Conservation (phyloP, 2,888 invertebrate species). For the Amblyjoppa proteus region DNA sequence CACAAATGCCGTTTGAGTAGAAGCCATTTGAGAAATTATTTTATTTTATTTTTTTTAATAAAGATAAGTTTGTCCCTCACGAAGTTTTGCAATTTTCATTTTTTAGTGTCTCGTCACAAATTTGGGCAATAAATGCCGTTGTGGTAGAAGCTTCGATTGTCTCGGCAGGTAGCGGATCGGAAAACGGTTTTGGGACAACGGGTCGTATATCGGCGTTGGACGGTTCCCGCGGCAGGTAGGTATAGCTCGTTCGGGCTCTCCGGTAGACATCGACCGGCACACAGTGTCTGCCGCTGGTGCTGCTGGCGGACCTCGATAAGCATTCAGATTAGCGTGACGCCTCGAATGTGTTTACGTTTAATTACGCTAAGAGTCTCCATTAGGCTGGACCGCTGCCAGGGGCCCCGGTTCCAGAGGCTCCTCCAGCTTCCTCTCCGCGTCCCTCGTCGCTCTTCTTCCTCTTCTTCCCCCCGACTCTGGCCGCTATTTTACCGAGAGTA, state of each 20-base stretch:
- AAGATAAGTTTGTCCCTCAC: not conserved
- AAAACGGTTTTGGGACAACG: constrained; percentile 35
- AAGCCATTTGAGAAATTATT: not conserved
- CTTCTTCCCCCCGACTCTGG: constrained; percentile 22
- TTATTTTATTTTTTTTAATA: not conserved
- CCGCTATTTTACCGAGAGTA: constrained; percentile 79
- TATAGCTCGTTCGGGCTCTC: not conserved
- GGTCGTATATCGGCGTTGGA: constrained; percentile 45
- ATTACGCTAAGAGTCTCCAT: constrained; percentile 85
- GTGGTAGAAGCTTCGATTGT: constrained; percentile 6
- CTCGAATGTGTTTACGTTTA: constrained; percentile 85
- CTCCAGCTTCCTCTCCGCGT: constrained; percentile 39
- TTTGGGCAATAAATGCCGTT: not conserved
- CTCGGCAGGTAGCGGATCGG: constrained; percentile 1
- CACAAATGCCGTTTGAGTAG: too few species aligned
- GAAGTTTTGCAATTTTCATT: not conserved
- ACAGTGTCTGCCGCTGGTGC: constrained; percentile 15
- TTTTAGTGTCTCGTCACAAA: not conserved
- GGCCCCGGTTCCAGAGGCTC: constrained; percentile 77
- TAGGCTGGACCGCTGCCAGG: constrained; percentile 84
- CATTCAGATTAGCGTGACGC: constrained; percentile 84
- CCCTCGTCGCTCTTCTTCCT: constrained; percentile 58
- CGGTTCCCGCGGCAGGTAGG: constrained; percentile 37
- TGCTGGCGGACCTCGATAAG: constrained; percentile 82
- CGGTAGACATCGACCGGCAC: constrained; percentile 9